Evolutionary conservation across 2,888 invertebrate genomes (phyloP).

Genomic region (Idaea biselata): DNA sequence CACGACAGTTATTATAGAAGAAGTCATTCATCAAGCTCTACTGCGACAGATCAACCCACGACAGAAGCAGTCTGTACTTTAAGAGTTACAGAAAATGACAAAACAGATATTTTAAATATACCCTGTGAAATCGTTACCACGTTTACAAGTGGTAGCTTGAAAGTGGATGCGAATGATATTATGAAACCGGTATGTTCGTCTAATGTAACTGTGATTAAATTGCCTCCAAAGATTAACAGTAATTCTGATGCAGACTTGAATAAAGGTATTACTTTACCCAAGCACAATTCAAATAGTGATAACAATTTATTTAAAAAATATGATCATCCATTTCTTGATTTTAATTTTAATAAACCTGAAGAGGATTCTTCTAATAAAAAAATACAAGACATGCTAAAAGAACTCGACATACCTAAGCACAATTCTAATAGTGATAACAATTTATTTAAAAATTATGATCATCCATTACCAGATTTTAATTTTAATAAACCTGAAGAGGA

Average conservation of each 20-base stretch:
- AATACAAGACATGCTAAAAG: background rate
- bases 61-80: slow-evolving; percentile 56
- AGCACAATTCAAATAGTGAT: background rate
- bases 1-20: slow-evolving; percentile 64
- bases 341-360: background rate
- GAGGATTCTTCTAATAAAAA: background rate
- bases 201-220: slow-evolving; percentile 42
- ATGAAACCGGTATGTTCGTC: slow-evolving; percentile 51
- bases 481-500: no score
- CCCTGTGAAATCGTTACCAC: slow-evolving; percentile 75
- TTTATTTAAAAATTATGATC: background rate
- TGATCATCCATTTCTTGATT: background rate
- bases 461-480: background rate
- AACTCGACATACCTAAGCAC: background rate
- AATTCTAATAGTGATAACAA: background rate
- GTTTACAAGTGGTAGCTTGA: slow-evolving; percentile 56
- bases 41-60: slow-evolving; percentile 34
- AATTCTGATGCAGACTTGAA: slow-evolving; percentile 18
- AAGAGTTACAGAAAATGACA: slow-evolving; percentile 55
- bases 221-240: background rate
- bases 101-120: slow-evolving; percentile 52
- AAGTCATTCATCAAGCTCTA: slow-evolving; percentile 31
- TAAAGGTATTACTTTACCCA: background rate
- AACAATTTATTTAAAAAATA: background rate
- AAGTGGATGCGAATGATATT: no score